Conservation (phyloP, 2,888 invertebrate species). For the Bhutanitis thaidina region DNA sequence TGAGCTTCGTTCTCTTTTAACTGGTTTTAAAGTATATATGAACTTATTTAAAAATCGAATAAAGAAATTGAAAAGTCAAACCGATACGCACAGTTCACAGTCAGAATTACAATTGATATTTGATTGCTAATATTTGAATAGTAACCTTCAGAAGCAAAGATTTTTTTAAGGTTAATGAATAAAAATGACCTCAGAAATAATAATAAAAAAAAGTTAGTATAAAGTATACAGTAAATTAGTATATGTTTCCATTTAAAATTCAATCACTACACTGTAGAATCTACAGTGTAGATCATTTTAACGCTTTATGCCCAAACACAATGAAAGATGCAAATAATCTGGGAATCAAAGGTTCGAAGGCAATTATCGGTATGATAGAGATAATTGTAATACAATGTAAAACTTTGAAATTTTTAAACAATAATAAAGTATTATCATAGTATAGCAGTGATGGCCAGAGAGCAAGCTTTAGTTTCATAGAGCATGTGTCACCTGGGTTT, state of each 20-base stretch:
- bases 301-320: conserved; percentile 16
- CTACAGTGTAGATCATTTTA: too few relatives aligned
- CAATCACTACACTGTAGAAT: conserved; percentile 13
- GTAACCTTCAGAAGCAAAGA: conserved; percentile 5
- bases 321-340: conserved; percentile 15
- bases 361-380: conserved; percentile 5
- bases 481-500: too few relatives aligned
- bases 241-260: not conserved
- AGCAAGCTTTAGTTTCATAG: too few relatives aligned
- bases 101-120: conserved; percentile 14
- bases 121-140: conserved; percentile 15
- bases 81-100: conserved; percentile 8
- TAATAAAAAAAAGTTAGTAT: conserved; percentile 5
- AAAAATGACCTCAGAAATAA: too few relatives aligned
- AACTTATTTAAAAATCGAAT: too few relatives aligned
- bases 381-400: too few relatives aligned
- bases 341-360: conserved; percentile 13
- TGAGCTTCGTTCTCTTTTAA: too few relatives aligned
- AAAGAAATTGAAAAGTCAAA: conserved; percentile 11
- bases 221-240: not conserved
- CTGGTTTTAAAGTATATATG: too few relatives aligned
- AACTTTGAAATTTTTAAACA: too few relatives aligned
- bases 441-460: too few relatives aligned
- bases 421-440: too few relatives aligned
- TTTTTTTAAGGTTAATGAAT: too few relatives aligned